Percentiles rank a stretch among this genome's conserved stretches.
phyloP scores from a whole-genome alignment of 1,140 invertebrate species.

The Drosophila lacertosa region DNA sequence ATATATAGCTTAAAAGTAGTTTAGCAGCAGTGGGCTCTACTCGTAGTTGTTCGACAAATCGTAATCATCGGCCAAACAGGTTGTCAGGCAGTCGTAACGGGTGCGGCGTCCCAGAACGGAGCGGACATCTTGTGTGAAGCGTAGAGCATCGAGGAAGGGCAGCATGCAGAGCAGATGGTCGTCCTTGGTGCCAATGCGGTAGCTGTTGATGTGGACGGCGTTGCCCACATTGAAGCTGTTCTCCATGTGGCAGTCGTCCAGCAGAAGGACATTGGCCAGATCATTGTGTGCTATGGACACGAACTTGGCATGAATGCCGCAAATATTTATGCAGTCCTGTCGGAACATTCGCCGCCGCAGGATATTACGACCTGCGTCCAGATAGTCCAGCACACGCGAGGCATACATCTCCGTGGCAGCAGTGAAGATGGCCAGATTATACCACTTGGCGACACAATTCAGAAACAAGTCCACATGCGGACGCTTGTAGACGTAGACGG shows the following conservation, averaged over 20 bases:
- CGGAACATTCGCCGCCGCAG: slow-evolving; percentile 36
- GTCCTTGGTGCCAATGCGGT: slow-evolving; percentile 19
- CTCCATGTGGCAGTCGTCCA: slow-evolving; percentile 41
- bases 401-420: slow-evolving; percentile 37
- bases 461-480: slow-evolving; percentile 58
- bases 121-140: slow-evolving; percentile 56
- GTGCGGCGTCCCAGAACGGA: slow-evolving; percentile 33
- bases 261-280: slow-evolving; percentile 31
- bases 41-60: not conserved
- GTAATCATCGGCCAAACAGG: not conserved
- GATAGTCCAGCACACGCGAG: slow-evolving; percentile 30
- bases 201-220: slow-evolving; percentile 34
- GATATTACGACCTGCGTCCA: slow-evolving; percentile 44
- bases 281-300: slow-evolving; percentile 20
- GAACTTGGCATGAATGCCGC: slow-evolving; percentile 29
- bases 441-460: slow-evolving; percentile 56
- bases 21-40: too few species aligned
- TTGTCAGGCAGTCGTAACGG: slow-evolving; percentile 3
- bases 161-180: slow-evolving; percentile 36
- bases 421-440: slow-evolving; percentile 50
- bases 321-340: slow-evolving; percentile 37
- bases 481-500: slow-evolving; percentile 51
- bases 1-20: too few species aligned
- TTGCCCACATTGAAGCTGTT: slow-evolving; percentile 55
- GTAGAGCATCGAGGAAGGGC: slow-evolving; percentile 56